Base-by-base conservation (phyloP, 2,113 vertebrate genomes). In the Chelonoidis abingdonii region DNA sequence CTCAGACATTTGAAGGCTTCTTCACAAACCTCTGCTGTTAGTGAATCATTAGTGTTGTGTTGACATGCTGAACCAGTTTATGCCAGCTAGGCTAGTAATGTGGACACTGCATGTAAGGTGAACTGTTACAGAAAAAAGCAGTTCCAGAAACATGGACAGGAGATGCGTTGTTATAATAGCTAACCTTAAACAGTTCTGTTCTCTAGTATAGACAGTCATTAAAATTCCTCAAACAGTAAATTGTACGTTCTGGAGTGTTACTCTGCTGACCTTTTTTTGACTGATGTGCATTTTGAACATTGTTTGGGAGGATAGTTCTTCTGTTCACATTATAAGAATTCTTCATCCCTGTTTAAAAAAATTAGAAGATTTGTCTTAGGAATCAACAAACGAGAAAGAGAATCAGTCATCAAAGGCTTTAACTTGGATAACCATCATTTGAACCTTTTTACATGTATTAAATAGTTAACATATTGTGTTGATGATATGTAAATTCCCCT, bases 301-400 rank as follows among this genome's bases (percentile, higher is more conserved):
- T 87, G 53, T 38, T 76, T 65, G 83, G 19, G 86, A 81, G 35
- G 86, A 72, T 65, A 1, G 17, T 83, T 86, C 86, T 25, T 10
- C 94, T 94, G 21, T 56, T 56, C 54, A 56, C 10, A 25, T 22
- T 24, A 56, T 56, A 56, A 56, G 54, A 56, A 25, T 56, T 56
- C 24, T 56, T 25, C 54, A 56, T 56, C 54, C 24, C 22, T 56
- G 22, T 56, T 10, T 25, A 56, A 56, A 25, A 25, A 56, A 4
- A 49, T 49, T 49, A 49, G 47, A 49, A 49, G 47, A 49, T 19
- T 52, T 83, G 14, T 75, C 52, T 88, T 50, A 85, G n/a, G n/a
- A 94, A 76, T 25, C 69, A 35, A 49, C 80, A 90, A 90, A 81
- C 21, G 31, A 84, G 54, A 81, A 93, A 25, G 24, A 90, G 82